These are phyloP conservation scores for Pantala flavescens DNA, from an alignment of 1,140 invertebrate genomes.

Conservation along the genomic window DNA sequence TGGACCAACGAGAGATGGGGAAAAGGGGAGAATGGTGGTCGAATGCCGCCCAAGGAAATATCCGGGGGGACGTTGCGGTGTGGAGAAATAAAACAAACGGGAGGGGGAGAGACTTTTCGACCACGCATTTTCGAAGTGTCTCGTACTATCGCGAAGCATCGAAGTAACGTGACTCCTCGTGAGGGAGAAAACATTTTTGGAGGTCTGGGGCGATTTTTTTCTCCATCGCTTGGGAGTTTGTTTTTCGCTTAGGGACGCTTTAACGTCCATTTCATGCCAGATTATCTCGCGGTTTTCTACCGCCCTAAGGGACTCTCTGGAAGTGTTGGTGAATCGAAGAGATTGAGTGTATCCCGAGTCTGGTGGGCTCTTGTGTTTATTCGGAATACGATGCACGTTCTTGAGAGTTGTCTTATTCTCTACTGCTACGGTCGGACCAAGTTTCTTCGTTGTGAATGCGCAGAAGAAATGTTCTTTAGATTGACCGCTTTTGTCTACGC, in stretches of 20 bases:
- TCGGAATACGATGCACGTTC: too few species aligned
- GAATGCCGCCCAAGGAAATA: background rate
- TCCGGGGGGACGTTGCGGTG: background rate
- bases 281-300: background rate
- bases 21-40: background rate
- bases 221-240: background rate
- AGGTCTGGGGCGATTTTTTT: background rate
- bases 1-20: background rate
- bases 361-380: too few species aligned
- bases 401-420: too few species aligned
- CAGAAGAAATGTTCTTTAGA: too few species aligned
- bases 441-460: too few species aligned
- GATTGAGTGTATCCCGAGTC: too few species aligned
- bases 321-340: too few species aligned
- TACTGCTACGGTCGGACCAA: too few species aligned
- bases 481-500: too few species aligned
- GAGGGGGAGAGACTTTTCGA: background rate
- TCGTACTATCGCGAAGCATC: background rate
- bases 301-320: too few species aligned
- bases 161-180: background rate
- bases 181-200: background rate
- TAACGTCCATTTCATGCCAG: background rate
- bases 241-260: background rate
- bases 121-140: slow-evolving; percentile 6
- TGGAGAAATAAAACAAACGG: background rate